Base-by-base conservation (phyloP, 2,888 invertebrate genomes). In the Cataglyphis livida region DNA sequence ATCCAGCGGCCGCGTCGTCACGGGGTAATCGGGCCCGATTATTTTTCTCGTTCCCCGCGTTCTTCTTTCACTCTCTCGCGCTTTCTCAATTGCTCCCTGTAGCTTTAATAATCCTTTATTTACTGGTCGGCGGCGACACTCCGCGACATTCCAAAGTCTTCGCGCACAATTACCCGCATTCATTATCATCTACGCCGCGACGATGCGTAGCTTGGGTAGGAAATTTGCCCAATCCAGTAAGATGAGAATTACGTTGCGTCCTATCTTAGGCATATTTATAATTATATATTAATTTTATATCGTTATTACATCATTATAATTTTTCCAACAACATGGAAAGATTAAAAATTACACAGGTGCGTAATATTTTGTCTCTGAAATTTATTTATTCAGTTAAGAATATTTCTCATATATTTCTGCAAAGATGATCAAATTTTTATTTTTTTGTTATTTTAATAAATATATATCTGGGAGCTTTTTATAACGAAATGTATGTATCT, bases 101-200 rank as follows among this genome's bases (percentile, higher is more conserved):
- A 64, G 74, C 83, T 51, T 48, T 48, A 85, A 82, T 81, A 76
- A 76, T 81, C 66, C 74, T 86, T 73, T 75, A 68, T 78, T 74
- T 81, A 68, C 51, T 51, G 75, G 73, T 18, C 57, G 51, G 38
- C 61, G 75, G 79, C 65, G 54, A 71, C 84, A 54, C 35, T 68
- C 62, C 35, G 66, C 54, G 51, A 51, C 75, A 65, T 76, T 82
- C 64, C 73, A 75, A 82, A 78, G 82, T 83, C 86, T 84, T 78
- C 44, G 81, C 73, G 74, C 76, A 76, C 76, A 76, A 84, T 85
- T 82, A 84, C 66, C 73, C 82, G 73, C 64, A 76, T 82, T 84
- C 41, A 75, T 86, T 87, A 82, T 86, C 84, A 82, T 86, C 81
- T 81, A 28, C 73, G 59, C 41, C 61, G 68, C 48, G 59, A 51